These are phyloP conservation scores for Dendrophyllia cribrosa DNA, from an alignment of 64 coral and sea anemone genomes.

Conservation along the genomic window DNA sequence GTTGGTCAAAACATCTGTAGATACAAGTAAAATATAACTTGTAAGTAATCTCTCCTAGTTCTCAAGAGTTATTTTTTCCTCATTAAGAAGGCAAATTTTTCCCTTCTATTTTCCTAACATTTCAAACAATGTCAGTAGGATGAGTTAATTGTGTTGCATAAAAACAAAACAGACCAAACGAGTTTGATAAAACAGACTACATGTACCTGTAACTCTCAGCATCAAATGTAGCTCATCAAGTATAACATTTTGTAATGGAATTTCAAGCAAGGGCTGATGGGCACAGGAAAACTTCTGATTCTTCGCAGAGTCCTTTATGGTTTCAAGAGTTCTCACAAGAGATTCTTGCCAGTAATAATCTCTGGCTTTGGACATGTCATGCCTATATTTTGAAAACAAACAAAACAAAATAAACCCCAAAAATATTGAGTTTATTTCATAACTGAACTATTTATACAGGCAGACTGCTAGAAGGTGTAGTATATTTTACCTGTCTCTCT, in stretches of 20 bases:
- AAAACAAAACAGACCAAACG: neutral
- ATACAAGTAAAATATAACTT: neutral
- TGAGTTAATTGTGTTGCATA: too few species aligned
- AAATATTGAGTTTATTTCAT: neutral
- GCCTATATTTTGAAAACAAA: neutral
- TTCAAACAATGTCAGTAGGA: too few species aligned
- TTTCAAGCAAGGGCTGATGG: slow-evolving; percentile 29
- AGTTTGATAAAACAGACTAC: neutral
- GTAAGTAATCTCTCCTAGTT: neutral
- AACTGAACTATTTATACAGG: too few species aligned
- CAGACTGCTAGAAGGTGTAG: neutral
- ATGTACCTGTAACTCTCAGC: slow-evolving; percentile 43
- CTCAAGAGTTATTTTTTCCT: neutral
- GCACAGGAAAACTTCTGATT: slow-evolving; percentile 27
- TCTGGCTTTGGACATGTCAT: neutral
- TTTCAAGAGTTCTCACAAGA: neutral
- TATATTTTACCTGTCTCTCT: neutral
- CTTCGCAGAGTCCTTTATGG: neutral
- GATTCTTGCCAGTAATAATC: neutral
- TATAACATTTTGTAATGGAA: slow-evolving; percentile 44
- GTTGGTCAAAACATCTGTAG: slow-evolving; percentile 52
- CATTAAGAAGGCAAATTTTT: neutral
- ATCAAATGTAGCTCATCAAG: slow-evolving; percentile 62
- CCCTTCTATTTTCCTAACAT: neutral
- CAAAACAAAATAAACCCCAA: neutral